Evolutionary conservation across 2,113 vertebrate genomes (phyloP), one percentile per base, ranked within the genome.

Genomic region (Megalops atlanticus): DNA sequence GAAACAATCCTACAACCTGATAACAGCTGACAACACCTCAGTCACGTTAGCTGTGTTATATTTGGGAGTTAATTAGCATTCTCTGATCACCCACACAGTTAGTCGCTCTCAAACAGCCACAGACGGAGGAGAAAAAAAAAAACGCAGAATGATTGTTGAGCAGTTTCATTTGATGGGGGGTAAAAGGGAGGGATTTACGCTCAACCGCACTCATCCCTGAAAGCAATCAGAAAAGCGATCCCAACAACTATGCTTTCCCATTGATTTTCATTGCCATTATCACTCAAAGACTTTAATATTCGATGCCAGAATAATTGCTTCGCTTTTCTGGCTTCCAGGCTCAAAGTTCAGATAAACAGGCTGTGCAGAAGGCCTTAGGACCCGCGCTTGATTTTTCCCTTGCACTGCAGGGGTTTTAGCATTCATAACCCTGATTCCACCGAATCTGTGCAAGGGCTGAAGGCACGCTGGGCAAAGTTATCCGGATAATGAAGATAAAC

Each of bases 241-340:
- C 18, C 72, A 41, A 5, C 43, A 33, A 74, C 58, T 49, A 64
- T 15, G 41, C 68, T 54, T 21, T 35, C 47, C 70, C 74, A 73
- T 43, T 10, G 47, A 80, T 76, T 40, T 31, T 43, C 35, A 72
- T 64, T 21, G 27, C 24, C 35, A 40, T 76, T 79, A 41, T 73
- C 43, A 43, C 80, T 77, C 27, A 45, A 80, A 79, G 52, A 24
- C 14, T 77, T 43, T 72, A 41, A 27, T 36, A 76, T 43, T 83
- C 74, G 47, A 58, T 64, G 27, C 36, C 35, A 54, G 12, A 83
- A 80, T 43, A 45, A 77, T 49, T 84, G 36, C n/a, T 58, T 76
- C 72, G 74, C 74, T 36, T 21, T n/a, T 16, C 33, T 76, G 31
- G 45, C 64, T 74, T 45, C 21, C 12, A 31, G 40, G 40, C 40